Base-by-base conservation (phyloP, 2,797 vertebrate genomes). In the Hyperoplus immaculatus region DNA sequence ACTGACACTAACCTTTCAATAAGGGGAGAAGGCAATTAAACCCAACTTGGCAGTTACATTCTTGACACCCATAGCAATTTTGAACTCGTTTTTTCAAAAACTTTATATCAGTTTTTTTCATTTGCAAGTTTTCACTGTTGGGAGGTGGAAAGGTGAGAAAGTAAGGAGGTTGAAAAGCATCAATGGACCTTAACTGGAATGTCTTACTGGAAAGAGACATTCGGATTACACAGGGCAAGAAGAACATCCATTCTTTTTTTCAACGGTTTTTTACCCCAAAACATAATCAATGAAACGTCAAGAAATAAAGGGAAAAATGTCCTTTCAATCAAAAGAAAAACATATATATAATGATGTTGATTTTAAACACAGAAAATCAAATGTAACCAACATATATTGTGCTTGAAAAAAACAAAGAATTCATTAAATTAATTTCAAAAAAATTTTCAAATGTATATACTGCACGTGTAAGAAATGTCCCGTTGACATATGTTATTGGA, bases 11-110 rank as follows among this genome's bases (percentile, higher is more conserved):
- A 80, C 62, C 67, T 78, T 72, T 84, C 60, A 73, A 72, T 85
- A 77, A 89, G 66, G 64, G 71, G 43, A 69, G 46, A 15, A 61
- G 68, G 53, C 79, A 67, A 71, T 83, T 83, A 85, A 74, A 84
- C 8, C 1, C 67, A 80, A 81, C 57, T 56, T n/a, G 18, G 36
- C 58, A 72, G 50, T 10, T 77, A 8, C 72, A 56, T 63, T 76
- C 56, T 29, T 29, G 29, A 29, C 29, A 78, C 66, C 56, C 46
- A 14, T 4, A 47, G 53, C 38, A 60, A 65, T 63, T 8, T 36
- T 18, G 3, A 53, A 13, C 4, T 38, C 36, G 15, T 46, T 54
- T 5, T n/a, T 42, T 59, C 18, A 41, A 46, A 13, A 36, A 16
- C 18, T 59, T 57, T 45, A 2, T 5, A 8, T 9, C 5, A 41